Base-by-base conservation (phyloP, 2,888 invertebrate species). In the Hyalella azteca region DNA sequence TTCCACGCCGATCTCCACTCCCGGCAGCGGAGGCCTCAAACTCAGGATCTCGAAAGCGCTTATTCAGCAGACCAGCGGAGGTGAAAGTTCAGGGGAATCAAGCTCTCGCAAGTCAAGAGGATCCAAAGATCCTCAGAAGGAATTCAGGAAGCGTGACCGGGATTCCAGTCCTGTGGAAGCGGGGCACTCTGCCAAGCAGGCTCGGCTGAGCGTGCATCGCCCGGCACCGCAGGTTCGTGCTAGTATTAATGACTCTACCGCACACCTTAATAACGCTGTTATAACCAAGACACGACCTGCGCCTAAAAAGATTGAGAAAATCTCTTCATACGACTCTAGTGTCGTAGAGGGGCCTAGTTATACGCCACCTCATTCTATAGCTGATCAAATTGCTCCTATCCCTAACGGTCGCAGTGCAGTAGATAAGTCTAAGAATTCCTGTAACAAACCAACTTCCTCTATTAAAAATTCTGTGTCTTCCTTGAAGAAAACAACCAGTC, bases 211-310 rank as follows among this genome's bases (percentile, higher is more conserved):
- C 75, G 80, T 77, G 40, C 48, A 75, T 39, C 32, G 66, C 32
- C 66, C 66, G 45, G 75, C 82, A 79, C 81, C 83, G 66, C 83
- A 83, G 83, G 83, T 83, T 81, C 81, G 83, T 83, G 40, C 22
- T 66, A 66, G n/a, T 36, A 36, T 32, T 66, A 66, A 29, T 66
- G 39, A 36, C 7, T 13, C n/a, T 36, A 15, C 66, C 66, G 19
- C 66, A 36, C n/a, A 29, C 19, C 19, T 9, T 36, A 66, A n/a
- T 32, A 29, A 29, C 36, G 66, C 36, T 36, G 36, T 15, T 59
- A 7, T 59, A 22, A 22, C 66, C 29, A 66, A 26, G 11, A 22
- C 54, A 11, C 54, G 54, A 26, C 54, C 26, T 29, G 26, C 29
- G 29, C 22, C 54, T 54, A 54, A 54, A 26, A 29, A 54, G 22